Percentiles rank a stretch among this genome's conserved stretches.
phyloP scores from a whole-genome alignment of 23 tunicate species.

The Corella eumyota region DNA sequence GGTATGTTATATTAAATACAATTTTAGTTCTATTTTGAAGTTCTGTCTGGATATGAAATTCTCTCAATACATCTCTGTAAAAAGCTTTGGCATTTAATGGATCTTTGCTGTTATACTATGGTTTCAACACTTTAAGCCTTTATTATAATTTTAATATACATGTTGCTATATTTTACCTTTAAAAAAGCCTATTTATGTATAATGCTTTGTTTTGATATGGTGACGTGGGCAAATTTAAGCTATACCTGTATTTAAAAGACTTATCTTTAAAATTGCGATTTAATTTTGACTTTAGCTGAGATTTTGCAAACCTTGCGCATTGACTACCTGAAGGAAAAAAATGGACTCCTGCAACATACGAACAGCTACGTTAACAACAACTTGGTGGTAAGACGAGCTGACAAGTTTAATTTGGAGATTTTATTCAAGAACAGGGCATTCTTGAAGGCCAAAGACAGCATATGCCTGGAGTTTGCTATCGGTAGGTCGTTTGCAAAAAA shows the following conservation, averaged over 20 bases:
- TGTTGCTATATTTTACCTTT: no score
- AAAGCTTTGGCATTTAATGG: no score
- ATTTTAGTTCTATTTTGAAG: background rate
- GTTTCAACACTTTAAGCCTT: no score
- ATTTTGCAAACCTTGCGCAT: slow-evolving; percentile 31
- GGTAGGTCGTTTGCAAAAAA: slow-evolving; percentile 24
- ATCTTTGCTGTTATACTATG: background rate
- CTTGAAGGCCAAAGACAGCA: slow-evolving; percentile 26
- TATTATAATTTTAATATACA: no score
- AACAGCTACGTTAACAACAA: slow-evolving; percentile 38
- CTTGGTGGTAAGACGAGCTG: slow-evolving; percentile 64
- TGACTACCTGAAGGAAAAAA: slow-evolving; percentile 63
- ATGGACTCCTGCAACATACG: slow-evolving; percentile 37
- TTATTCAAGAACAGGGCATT: slow-evolving; percentile 53
- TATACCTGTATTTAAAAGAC: background rate
- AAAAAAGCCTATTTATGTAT: no score
- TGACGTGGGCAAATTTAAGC: no score
- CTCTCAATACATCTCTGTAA: no score
- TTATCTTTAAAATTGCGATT: background rate
- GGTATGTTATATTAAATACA: slow-evolving; percentile 8
- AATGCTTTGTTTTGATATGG: no score
- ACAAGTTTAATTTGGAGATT: slow-evolving; percentile 33
- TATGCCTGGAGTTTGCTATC: slow-evolving; percentile 38
- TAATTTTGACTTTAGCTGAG: no score
- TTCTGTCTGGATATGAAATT: no score